Base-by-base conservation (phyloP, 2,113 vertebrate species). In the Notiomystis cincta region DNA sequence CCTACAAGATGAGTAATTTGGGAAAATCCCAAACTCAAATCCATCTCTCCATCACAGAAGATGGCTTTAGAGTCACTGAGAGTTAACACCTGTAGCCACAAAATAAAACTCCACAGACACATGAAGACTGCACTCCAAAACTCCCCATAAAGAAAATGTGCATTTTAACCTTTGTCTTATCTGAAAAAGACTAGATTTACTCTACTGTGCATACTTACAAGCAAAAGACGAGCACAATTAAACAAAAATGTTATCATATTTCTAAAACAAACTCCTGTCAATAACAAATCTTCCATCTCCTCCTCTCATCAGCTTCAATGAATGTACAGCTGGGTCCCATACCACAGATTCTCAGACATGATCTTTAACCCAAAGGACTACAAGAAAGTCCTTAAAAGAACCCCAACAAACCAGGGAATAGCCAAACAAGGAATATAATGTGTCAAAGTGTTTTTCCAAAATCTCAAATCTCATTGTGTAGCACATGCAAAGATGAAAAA, bases 151-250 rank as follows among this genome's bases (percentile, higher is more conserved):
- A 72, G 88, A 75, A 71, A 94, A 95, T 15, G 53, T 70, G 62
- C 71, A 89, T 96, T 95, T 84, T 93, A 93, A 96, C 87, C 75
- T 95, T 85, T 67, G 47, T 80, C 88, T 95, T 61, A 20, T 75
- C 53, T 40, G 57, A 60, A 91, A 92, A 95, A 93, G 82, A 53
- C 44, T 54, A 62, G 73, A 95, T 87, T 78, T 93, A 64, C 45
- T 83, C 58, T 81, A 37, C 37, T 72, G 45, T 75, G 40, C 47
- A 82, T 10, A 82, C 51, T 28, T 90, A 51, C 37, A 91, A 89
- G 53, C 58, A 92, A 75, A 94, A 71, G 67, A 71, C 42, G 62
- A 94, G 31, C 33, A 35, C 31, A 76, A 78, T 71, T 77, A 82
- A 84, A 70, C 66, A 84, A 62, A 94, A 96, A 81, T 54, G 76